These are phyloP conservation scores for Poecilia wingei DNA, from an alignment of 2,797 vertebrate species.

Conservation along the genomic window DNA sequence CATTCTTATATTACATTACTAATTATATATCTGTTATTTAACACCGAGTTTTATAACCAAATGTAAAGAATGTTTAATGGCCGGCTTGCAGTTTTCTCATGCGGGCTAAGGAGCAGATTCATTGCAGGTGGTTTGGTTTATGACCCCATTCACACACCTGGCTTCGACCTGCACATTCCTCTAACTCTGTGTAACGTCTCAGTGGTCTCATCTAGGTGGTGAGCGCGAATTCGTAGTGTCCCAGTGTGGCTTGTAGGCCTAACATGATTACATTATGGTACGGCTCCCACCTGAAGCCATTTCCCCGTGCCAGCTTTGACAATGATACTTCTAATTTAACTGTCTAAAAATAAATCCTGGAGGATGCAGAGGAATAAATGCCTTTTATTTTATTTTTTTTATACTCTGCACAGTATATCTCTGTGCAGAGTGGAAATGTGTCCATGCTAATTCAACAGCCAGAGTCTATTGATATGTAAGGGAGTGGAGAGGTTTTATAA, in stretches of 20 bases:
- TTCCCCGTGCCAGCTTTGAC: constrained; percentile 52
- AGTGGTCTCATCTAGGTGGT: constrained; percentile 56
- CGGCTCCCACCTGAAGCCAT: constrained; percentile 49
- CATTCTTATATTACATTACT: neutral
- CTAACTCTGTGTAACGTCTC: constrained; percentile 65
- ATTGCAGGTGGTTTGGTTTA: constrained; percentile 53
- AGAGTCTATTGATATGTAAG: constrained; percentile 47
- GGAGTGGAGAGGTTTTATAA: constrained; percentile 42
- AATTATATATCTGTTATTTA: constrained; percentile 7
- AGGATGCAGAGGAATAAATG: constrained; percentile 55
- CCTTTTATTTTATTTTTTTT: constrained; percentile 31
- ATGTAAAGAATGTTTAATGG: constrained; percentile 35
- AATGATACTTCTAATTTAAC: constrained; percentile 63
- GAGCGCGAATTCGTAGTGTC: constrained; percentile 59
- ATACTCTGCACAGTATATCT: constrained; percentile 27
- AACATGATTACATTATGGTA: constrained; percentile 66
- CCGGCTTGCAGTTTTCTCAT: constrained; percentile 32
- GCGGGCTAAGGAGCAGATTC: constrained; percentile 48
- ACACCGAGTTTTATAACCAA: constrained; percentile 25
- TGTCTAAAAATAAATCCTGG: constrained; percentile 71
- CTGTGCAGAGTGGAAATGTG: constrained; percentile 58
- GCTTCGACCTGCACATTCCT: constrained; percentile 67
- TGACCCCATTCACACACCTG: constrained; percentile 43
- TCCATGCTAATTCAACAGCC: constrained; percentile 57
- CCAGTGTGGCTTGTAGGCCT: constrained; percentile 59